These are phyloP conservation scores for Cryptocheilus praepositus DNA, from an alignment of 2,888 invertebrate genomes.

Conservation along the genomic window DNA sequence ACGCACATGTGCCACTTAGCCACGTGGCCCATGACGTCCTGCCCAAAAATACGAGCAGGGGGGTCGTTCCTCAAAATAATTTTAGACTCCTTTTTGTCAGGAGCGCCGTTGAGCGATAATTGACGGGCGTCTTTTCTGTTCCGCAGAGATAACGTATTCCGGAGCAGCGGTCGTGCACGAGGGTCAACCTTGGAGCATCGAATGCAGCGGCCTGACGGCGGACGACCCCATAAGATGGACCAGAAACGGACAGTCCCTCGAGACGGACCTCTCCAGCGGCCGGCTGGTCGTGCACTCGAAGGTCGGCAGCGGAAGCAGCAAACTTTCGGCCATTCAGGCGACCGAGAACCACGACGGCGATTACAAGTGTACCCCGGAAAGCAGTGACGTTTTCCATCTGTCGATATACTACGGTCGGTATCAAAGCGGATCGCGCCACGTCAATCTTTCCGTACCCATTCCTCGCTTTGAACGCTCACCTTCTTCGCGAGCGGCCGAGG, in stretches of 20 bases:
- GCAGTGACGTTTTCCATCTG: constrained; percentile 59
- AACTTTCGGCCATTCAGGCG: constrained; percentile 52
- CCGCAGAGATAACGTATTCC: constrained; percentile 51
- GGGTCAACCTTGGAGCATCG: constrained; percentile 67
- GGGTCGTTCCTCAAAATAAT: not conserved
- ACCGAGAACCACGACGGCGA: constrained; percentile 65
- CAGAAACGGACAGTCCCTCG: constrained; percentile 63
- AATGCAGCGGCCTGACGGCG: constrained; percentile 59
- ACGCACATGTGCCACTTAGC: not conserved
- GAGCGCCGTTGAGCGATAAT: no score
- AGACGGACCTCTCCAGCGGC: constrained; percentile 60
- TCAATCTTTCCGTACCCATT: no score
- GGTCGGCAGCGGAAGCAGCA: constrained; percentile 47
- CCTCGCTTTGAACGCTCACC: no score
- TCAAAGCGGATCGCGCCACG: constrained; percentile 11
- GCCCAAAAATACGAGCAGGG: not conserved
- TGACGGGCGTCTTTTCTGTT: no score
- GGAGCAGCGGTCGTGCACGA: constrained; percentile 57
- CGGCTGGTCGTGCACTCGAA: constrained; percentile 52
- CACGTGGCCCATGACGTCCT: not conserved
- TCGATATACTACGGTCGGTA: constrained; percentile 67
- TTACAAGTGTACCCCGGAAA: constrained; percentile 65
- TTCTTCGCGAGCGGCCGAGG: no score
- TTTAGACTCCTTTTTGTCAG: not conserved
- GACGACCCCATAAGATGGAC: constrained; percentile 65